A percentile compares a stretch with the other conserved stretches of the same genome.
These are phyloP conservation scores for Rosalia funebris DNA, from an alignment of 2,888 invertebrate species.

Conservation along the genomic window DNA sequence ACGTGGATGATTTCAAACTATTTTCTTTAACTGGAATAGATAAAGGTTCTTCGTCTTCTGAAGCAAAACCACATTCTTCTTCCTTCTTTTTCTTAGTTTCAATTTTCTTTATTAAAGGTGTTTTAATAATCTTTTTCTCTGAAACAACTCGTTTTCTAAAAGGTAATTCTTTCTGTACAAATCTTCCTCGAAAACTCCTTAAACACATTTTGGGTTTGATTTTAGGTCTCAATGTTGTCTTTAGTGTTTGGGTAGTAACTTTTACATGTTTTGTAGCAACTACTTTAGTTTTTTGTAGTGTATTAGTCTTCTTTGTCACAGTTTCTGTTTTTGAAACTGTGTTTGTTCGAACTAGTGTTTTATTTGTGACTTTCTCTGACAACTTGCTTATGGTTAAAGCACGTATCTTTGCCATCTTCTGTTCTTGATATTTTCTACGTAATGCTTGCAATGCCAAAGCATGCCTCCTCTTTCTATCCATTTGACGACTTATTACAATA, in stretches of 20 bases:
- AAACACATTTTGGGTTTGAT: constrained; percentile 62
- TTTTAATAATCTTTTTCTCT: constrained; percentile 32
- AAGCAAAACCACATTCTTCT: constrained; percentile 41
- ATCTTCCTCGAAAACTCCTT: constrained; percentile 62
- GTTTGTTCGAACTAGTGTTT: constrained; percentile 65
- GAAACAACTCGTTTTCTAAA: constrained; percentile 43
- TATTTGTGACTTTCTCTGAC: constrained; percentile 61
- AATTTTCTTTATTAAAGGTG: constrained; percentile 20
- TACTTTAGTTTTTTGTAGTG: constrained; percentile 59
- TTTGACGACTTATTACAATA: constrained; percentile 61
- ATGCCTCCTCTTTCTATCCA: constrained; percentile 63
- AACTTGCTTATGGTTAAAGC: constrained; percentile 64
- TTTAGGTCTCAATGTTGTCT: constrained; percentile 52
- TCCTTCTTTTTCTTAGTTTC: constrained; percentile 28
- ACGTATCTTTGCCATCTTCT: constrained; percentile 69
- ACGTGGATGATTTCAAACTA: constrained; percentile 24
- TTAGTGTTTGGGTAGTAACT: constrained; percentile 59
- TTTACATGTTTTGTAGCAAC: constrained; percentile 60
- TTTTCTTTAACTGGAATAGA: constrained; percentile 38
- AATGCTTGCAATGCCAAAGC: constrained; percentile 68
- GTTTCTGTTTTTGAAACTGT: constrained; percentile 63
- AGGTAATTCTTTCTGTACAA: constrained; percentile 60
- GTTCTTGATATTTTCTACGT: constrained; percentile 71
- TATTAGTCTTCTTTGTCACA: constrained; percentile 56
- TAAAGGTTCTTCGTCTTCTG: constrained; percentile 67